phyloP scores from a whole-genome alignment of 2,113 vertebrate species.

The Poeciliopsis occidentalis region DNA sequence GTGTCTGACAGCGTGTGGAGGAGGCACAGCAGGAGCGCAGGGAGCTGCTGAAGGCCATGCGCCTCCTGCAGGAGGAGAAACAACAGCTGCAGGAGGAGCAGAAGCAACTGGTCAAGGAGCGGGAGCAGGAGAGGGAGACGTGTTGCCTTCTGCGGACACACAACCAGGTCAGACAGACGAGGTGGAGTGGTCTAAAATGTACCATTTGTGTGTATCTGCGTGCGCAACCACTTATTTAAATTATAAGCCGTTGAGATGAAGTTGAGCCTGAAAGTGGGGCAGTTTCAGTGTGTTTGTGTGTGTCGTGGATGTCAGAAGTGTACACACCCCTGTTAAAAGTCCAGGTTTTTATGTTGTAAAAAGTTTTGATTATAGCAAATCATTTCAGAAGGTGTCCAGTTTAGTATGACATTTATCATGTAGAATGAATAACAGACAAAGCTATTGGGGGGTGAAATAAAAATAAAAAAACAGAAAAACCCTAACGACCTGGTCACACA shows the following conservation, averaged over 20 bases:
- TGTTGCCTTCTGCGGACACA: constrained; percentile 85
- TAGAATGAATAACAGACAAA: not conserved
- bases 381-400: not conserved
- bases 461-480: not conserved
- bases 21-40: constrained; percentile 93
- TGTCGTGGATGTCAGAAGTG: not conserved
- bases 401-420: not conserved
- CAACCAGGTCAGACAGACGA: constrained; percentile 82
- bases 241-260: not conserved
- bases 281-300: constrained; percentile 25
- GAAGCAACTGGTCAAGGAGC: constrained; percentile 78
- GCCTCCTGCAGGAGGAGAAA: constrained; percentile 89
- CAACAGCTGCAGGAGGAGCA: constrained; percentile 89
- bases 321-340: not conserved
- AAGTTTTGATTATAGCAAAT: not conserved
- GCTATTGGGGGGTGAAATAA: too few species aligned
- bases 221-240: not conserved
- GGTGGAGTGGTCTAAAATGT: not conserved
- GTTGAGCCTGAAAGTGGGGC: not conserved
- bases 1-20: constrained; percentile 85
- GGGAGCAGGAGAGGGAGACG: constrained; percentile 85
- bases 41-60: constrained; percentile 88
- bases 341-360: not conserved
- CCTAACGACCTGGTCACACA: not conserved
- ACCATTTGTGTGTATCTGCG: not conserved